Evolutionary conservation across 2,113 vertebrate species (phyloP), one percentile per base, ranked within the genome.

Genomic region (Scomber colias): DNA sequence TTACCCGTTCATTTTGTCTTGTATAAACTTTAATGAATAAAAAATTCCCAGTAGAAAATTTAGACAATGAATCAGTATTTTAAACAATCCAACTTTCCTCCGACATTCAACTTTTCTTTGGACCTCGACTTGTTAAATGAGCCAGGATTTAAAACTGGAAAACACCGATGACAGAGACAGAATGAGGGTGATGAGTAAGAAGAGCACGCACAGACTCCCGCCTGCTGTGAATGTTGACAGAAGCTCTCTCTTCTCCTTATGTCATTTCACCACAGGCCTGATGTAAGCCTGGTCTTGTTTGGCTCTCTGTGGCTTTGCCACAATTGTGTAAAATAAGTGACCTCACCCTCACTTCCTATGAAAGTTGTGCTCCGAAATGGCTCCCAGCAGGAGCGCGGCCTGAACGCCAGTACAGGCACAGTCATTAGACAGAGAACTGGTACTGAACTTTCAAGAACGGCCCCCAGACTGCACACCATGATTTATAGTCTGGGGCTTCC

Each of bases 401-500:
- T 54, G 60, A 17, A 61, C 57, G n/a, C 74, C 49, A 57, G 60
- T 19, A 61, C 57, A 79, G 80, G 71, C 72, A 16, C 71, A 76
- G 80, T 65, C 68, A 70, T 86, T 85, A 82, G 66, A 78, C 72
- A 57, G 73, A 67, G 84, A 88, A 82, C 85, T 61, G 75, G 59
- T 65, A 54, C 74, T 88, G 92, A 92, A 93, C 92, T 88, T 79
- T 77, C 48, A 49, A 68, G 69, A 87, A 77, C 74, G 83, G 84
- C 77, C 87, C 86, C 88, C 46, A 83, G 86, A 92, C 88, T 86
- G 69, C 79, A 80, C 76, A 69, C 53, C 13, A 19, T 94, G 93
- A 94, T 95, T 94, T 93, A 95, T 92, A 71, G 85, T 87, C 84
- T 77, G 70, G 77, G 78, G 84, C 81, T 90, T 78, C 87, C 81